A percentile compares a stretch with the other conserved stretches of the same genome.
Evolutionary conservation across 2,113 vertebrate genomes (phyloP).

Genomic region (Myxocyprinus asiaticus): DNA sequence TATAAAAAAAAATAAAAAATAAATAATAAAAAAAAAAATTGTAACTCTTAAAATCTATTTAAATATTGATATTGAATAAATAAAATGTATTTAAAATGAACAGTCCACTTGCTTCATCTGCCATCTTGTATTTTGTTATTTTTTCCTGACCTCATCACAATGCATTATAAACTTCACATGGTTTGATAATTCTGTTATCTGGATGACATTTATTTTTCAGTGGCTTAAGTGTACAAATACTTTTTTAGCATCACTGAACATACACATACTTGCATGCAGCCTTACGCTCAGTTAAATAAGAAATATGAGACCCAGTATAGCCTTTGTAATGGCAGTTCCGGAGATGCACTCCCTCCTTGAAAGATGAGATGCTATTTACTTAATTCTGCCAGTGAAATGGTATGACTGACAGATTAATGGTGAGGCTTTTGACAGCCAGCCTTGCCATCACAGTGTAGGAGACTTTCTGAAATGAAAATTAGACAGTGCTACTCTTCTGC

Average conservation of each 20-base stretch:
- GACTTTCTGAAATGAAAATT: conserved; percentile 52
- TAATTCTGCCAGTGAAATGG: conserved; percentile 13
- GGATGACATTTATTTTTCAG: too few species aligned
- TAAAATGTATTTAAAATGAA: too few species aligned
- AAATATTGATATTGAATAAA: too few species aligned
- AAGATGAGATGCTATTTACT: conserved; percentile 31
- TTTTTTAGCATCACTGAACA: too few species aligned
- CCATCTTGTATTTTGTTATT: too few species aligned
- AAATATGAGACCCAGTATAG: not conserved
- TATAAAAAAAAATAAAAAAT: too few species aligned
- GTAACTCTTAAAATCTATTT: too few species aligned
- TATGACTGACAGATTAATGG: conserved; percentile 52
- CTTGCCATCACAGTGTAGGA: conserved; percentile 25
- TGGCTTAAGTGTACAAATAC: not conserved
- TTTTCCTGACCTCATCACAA: too few species aligned
- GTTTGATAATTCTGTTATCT: too few species aligned
- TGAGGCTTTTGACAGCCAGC: conserved; percentile 46
- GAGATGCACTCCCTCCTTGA: conserved; percentile 5
- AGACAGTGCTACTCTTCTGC: conserved; percentile 25
- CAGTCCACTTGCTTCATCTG: too few species aligned
- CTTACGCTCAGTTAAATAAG: not conserved
- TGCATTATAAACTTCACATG: too few species aligned
- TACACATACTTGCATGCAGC: not conserved
- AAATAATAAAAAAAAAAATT: too few species aligned
- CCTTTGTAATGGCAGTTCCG: not conserved